phyloP scores from a whole-genome alignment of 2,113 vertebrate genomes.

The Phrynocephalus versicolor region DNA sequence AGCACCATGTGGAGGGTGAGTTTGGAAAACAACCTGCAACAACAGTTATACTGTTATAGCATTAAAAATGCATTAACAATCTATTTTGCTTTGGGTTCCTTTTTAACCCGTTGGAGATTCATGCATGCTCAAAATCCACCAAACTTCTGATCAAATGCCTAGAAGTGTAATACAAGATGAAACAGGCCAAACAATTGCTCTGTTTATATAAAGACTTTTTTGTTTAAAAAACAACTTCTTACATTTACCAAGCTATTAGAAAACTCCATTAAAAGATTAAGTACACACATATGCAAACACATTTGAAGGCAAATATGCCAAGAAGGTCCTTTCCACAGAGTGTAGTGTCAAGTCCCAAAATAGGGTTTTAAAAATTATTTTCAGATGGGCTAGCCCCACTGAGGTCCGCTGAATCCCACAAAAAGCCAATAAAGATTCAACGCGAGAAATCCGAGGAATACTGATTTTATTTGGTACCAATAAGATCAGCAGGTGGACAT shows the following conservation, averaged over 20 bases:
- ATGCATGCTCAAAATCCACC: not conserved
- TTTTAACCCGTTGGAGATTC: constrained; percentile 11
- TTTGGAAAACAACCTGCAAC: constrained; percentile 18
- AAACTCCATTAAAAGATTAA: not conserved
- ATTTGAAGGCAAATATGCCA: constrained; percentile 30
- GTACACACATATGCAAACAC: not conserved
- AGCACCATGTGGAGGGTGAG: not conserved
- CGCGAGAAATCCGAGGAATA: no score
- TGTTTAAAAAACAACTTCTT: not conserved
- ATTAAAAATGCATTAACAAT: not conserved
- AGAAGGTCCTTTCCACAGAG: not conserved
- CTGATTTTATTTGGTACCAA: no score
- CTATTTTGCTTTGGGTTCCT: constrained; percentile 12
- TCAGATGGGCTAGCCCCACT: no score
- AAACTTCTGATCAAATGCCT: not conserved
- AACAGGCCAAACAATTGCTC: not conserved
- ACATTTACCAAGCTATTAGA: constrained; percentile 20
- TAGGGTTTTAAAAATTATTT: no score
- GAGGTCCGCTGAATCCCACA: no score
- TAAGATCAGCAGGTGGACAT: no score
- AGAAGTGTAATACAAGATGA: not conserved
- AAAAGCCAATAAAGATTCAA: no score
- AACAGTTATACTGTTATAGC: not conserved
- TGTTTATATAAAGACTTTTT: not conserved
- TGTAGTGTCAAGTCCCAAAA: no score